Percentiles rank a stretch among this genome's conserved stretches.
These are phyloP conservation scores for Nineta flava DNA, from an alignment of 2,888 invertebrate species.

Conservation along the genomic window DNA sequence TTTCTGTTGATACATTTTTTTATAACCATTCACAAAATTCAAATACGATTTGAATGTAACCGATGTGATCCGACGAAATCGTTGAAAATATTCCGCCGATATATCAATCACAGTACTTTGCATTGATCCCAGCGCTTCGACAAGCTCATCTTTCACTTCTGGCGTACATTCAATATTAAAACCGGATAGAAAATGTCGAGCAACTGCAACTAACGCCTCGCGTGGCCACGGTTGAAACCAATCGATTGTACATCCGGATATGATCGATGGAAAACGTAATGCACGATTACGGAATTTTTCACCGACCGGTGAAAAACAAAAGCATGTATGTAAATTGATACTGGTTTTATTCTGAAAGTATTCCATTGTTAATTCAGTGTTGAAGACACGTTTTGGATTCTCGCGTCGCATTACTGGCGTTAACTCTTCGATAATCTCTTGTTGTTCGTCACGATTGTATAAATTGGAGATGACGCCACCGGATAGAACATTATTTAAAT, in stretches of 20 bases:
- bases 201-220: conserved; percentile 71
- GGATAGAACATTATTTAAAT: conserved; percentile 73
- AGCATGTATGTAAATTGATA: conserved; percentile 64
- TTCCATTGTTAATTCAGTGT: conserved; percentile 69
- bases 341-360: conserved; percentile 69
- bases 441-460: conserved; percentile 74
- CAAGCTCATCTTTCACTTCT: conserved; percentile 56
- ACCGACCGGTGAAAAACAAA: conserved; percentile 84
- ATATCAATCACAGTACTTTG: conserved; percentile 65
- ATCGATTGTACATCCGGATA: conserved; percentile 82
- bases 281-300: conserved; percentile 77
- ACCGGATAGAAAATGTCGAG: conserved; percentile 54
- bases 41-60: conserved; percentile 85
- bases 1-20: conserved; percentile 57
- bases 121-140: conserved; percentile 68
- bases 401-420: conserved; percentile 69
- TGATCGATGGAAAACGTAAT: conserved; percentile 77
- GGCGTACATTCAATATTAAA: conserved; percentile 40
- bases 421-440: conserved; percentile 65
- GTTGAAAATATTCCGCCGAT: conserved; percentile 60
- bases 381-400: conserved; percentile 57
- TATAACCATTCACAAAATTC: conserved; percentile 70
- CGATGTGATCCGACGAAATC: conserved; percentile 66
- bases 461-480: conserved; percentile 85
- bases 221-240: conserved; percentile 86